phyloP scores from a whole-genome alignment of 1,140 invertebrate genomes.

The Mactra quadrangularis region DNA sequence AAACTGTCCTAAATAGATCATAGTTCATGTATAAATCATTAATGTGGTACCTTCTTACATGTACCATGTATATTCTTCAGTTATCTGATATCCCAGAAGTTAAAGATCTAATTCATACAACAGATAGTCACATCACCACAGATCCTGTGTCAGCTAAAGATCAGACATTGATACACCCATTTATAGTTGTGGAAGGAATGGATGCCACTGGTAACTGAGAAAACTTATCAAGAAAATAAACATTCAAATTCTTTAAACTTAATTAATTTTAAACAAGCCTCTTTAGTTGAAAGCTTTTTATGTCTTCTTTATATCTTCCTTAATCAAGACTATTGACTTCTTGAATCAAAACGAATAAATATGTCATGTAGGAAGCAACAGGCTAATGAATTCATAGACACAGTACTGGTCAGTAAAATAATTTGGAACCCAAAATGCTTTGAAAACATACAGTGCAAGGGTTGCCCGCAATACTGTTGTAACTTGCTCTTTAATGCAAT shows the following conservation, averaged over 20 bases:
- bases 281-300: background rate
- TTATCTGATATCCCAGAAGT: slow-evolving; percentile 66
- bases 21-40: too few species aligned
- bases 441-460: too few species aligned
- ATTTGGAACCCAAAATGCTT: too few species aligned
- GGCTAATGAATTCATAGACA: background rate
- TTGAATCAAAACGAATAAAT: too few species aligned
- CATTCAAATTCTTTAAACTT: background rate
- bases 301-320: background rate
- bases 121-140: slow-evolving; percentile 47
- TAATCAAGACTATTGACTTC: background rate
- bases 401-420: too few species aligned
- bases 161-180: slow-evolving; percentile 66
- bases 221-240: too few species aligned
- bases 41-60: too few species aligned
- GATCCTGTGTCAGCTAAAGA: slow-evolving; percentile 40
- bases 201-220: slow-evolving; percentile 78
- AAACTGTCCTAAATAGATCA: too few species aligned
- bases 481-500: too few species aligned
- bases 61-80: too few species aligned
- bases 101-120: slow-evolving; percentile 64
- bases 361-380: too few species aligned
- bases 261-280: background rate
- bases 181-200: slow-evolving; percentile 77
- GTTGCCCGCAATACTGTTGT: too few species aligned